Conservation (phyloP, 2,797 vertebrate species). For the Cygnus olor region DNA sequence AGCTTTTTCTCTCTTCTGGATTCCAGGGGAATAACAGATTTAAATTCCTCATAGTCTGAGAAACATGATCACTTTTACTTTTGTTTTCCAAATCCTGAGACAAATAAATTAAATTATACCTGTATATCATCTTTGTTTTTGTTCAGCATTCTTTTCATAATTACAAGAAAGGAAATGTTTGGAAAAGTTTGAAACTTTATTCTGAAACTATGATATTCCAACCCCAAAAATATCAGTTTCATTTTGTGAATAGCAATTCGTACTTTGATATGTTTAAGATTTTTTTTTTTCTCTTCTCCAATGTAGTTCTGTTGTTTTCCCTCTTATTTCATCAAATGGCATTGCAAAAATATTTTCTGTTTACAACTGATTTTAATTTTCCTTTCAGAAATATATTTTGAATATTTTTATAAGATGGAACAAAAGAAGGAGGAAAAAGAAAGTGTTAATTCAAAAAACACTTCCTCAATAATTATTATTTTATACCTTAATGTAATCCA, state of each 20-base stretch:
- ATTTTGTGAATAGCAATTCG: background rate
- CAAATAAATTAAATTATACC: background rate
- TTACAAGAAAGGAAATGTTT: background rate
- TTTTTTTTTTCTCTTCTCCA: background rate
- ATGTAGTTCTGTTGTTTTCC: background rate
- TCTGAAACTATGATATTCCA: background rate
- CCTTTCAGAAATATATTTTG: background rate
- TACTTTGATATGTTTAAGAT: background rate
- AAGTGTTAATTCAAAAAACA: background rate
- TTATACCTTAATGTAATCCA: background rate
- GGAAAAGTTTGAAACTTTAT: background rate
- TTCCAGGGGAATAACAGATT: background rate
- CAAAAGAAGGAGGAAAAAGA: background rate
- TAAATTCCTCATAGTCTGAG: background rate
- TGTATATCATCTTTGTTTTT: background rate
- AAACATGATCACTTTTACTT: background rate
- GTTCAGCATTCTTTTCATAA: background rate
- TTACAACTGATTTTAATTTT: background rate
- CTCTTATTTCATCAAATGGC: background rate
- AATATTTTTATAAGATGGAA: background rate
- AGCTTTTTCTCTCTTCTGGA: background rate
- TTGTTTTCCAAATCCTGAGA: background rate
- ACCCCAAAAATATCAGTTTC: background rate
- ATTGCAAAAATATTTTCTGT: background rate
- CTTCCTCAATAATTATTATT: background rate